Evolutionary conservation across 2,113 vertebrate genomes (phyloP).

Genomic region (Neogale vison): DNA sequence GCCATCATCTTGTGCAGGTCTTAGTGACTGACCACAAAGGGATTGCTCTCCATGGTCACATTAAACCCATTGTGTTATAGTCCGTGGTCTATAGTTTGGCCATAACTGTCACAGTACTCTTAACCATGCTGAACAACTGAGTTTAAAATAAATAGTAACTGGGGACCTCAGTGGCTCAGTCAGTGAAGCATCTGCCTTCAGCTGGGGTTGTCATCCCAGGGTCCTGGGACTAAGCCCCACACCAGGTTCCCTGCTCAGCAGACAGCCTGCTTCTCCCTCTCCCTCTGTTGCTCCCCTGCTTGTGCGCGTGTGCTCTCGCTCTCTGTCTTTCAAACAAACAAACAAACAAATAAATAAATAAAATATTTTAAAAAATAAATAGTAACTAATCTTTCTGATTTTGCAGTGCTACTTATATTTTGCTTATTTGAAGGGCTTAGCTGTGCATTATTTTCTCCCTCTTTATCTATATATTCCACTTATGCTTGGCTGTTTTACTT

Average conservation of each 20-base stretch:
- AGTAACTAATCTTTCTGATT: not conserved
- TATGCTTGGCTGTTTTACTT: not conserved
- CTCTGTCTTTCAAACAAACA: not conserved
- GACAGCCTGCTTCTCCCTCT: not conserved
- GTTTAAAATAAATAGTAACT: not conserved
- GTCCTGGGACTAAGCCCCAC: too few relatives aligned
- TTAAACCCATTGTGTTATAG: not conserved
- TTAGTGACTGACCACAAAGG: not conserved
- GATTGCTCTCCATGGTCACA: not conserved
- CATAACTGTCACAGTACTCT: not conserved
- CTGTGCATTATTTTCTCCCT: not conserved
- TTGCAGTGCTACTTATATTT: not conserved
- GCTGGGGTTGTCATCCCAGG: not conserved
- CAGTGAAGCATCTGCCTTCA: not conserved
- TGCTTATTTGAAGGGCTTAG: not conserved
- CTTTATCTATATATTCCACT: not conserved
- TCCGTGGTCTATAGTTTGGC: not conserved
- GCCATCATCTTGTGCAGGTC: not conserved
- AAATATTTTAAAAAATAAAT: not conserved
- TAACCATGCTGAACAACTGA: not conserved
- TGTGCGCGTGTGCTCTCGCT: rapidly evolving
- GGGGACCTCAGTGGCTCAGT: not conserved
- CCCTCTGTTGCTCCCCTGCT: not conserved
- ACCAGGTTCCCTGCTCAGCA: not conserved
- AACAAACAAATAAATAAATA: not conserved